Evolutionary conservation across 2,797 vertebrate species (phyloP).

Genomic region (Nannoperca australis): DNA sequence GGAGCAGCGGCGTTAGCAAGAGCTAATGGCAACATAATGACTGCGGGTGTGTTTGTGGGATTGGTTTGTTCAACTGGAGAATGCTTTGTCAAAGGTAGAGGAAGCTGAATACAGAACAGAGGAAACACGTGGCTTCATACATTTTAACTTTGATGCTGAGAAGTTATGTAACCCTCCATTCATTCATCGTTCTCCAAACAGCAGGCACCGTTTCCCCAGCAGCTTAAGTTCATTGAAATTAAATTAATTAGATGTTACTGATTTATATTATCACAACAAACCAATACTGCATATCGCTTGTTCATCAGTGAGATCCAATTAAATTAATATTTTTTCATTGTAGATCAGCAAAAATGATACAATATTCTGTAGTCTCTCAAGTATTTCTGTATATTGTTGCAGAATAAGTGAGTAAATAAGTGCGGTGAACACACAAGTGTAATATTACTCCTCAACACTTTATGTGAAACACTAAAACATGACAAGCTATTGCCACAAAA

Average conservation of each 20-base stretch:
- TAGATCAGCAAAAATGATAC: neutral
- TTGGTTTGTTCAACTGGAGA: conserved; percentile 11
- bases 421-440: neutral
- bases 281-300: neutral
- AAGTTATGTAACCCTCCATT: neutral
- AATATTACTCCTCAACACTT: neutral
- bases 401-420: too few species aligned
- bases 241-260: neutral
- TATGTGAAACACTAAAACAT: neutral
- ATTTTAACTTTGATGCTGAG: neutral
- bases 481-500: neutral
- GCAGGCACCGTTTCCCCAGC: neutral
- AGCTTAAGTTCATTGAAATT: neutral
- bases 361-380: neutral
- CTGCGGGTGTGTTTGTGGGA: conserved; percentile 50
- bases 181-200: conserved; percentile 1
- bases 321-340: neutral
- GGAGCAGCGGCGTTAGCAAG: conserved; percentile 49
- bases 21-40: conserved; percentile 77
- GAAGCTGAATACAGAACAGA: conserved; percentile 10
- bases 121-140: neutral
- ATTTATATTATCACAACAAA: neutral
- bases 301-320: neutral
- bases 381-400: neutral
- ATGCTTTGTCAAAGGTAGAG: conserved; percentile 19